phyloP scores from a whole-genome alignment of 2,797 vertebrate species.

The Fistularia tabacaria region DNA sequence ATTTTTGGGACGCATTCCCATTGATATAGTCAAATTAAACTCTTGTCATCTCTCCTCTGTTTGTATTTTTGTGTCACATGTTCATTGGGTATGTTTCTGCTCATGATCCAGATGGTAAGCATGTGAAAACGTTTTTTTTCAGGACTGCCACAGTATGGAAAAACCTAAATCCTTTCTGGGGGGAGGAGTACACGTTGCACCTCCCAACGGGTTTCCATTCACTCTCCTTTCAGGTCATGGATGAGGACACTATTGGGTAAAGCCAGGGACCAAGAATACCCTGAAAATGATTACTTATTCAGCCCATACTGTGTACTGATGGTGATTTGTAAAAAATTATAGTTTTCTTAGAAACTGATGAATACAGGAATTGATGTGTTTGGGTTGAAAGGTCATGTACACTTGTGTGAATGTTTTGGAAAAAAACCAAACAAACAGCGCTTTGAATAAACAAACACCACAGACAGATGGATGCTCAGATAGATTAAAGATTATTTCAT shows the following conservation, averaged over 20 bases:
- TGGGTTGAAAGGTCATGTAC: conserved; percentile 21
- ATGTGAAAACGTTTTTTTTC: conserved; percentile 23
- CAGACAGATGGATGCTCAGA: conserved; percentile 37
- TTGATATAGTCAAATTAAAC: too few species aligned
- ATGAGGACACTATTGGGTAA: conserved; percentile 89
- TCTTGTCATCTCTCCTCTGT: not conserved
- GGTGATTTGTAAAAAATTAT: conserved; percentile 9
- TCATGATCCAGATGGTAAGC: not conserved
- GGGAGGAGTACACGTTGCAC: conserved; percentile 87
- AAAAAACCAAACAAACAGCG: conserved; percentile 25
- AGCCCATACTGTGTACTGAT: conserved; percentile 9
- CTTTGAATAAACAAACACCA: conserved; percentile 54
- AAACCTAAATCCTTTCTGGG: conserved; percentile 91
- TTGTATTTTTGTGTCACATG: too few species aligned
- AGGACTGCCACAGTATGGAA: conserved; percentile 90
- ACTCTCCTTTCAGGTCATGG: conserved; percentile 86
- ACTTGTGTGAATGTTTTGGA: conserved; percentile 34
- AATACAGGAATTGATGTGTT: conserved; percentile 42
- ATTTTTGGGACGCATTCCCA: too few species aligned
- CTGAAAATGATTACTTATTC: conserved; percentile 15
- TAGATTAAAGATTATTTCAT: conserved; percentile 26
- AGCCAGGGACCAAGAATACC: conserved; percentile 2
- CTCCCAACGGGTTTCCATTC: conserved; percentile 84
- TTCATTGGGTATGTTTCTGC: not conserved
- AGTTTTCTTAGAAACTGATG: conserved; percentile 10